Conservation (phyloP, 2,888 invertebrate species). For the Sesia bembeciformis region DNA sequence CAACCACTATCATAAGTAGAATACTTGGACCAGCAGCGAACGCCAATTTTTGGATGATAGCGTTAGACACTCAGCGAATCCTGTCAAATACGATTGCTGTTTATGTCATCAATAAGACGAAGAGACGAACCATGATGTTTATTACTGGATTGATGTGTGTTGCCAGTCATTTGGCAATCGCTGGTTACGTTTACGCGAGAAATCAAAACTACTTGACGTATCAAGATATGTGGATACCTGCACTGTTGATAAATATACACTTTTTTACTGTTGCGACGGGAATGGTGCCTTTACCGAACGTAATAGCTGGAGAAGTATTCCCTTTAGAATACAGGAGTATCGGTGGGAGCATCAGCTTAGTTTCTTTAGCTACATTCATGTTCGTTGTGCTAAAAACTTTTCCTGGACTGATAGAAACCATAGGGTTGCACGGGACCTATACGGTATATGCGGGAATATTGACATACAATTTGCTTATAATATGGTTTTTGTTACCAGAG, state of each 20-base stretch:
- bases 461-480: slow-evolving; percentile 63
- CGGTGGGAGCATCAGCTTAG: slow-evolving; percentile 75
- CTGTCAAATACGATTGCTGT: slow-evolving; percentile 74
- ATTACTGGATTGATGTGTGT: slow-evolving; percentile 73
- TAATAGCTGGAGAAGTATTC: slow-evolving; percentile 81
- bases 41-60: slow-evolving; percentile 77
- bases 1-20: slow-evolving; percentile 73
- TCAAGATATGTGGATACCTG: slow-evolving; percentile 53
- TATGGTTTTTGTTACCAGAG: slow-evolving; percentile 76
- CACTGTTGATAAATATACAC: slow-evolving; percentile 66
- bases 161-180: slow-evolving; percentile 66
- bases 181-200: slow-evolving; percentile 45
- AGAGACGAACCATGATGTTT: slow-evolving; percentile 74
- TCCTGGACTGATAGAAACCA: slow-evolving; percentile 56
- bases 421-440: slow-evolving; percentile 74
- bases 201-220: slow-evolving; percentile 23
- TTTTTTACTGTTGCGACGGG: slow-evolving; percentile 73
- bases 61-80: slow-evolving; percentile 76
- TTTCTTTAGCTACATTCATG: slow-evolving; percentile 70
- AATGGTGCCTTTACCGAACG: slow-evolving; percentile 78
- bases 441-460: slow-evolving; percentile 68
- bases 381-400: slow-evolving; percentile 78
- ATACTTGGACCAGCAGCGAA: slow-evolving; percentile 73
- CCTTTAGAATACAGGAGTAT: slow-evolving; percentile 74
- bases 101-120: slow-evolving; percentile 71